These are phyloP conservation scores for Tanytarsus gracilentus DNA, from an alignment of 2,888 invertebrate species.

Conservation along the genomic window DNA sequence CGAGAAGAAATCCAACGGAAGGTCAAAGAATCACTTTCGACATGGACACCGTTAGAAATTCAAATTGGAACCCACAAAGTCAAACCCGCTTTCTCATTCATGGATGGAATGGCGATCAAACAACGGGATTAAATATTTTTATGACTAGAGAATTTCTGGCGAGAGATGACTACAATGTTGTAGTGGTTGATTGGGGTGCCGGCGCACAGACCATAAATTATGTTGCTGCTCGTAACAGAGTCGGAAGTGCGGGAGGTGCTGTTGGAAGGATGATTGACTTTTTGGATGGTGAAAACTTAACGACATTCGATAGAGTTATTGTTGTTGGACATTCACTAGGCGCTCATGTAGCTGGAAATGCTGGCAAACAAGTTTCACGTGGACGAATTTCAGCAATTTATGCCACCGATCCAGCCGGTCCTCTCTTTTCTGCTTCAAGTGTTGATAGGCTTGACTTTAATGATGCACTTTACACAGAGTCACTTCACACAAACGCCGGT, in stretches of 20 bases:
- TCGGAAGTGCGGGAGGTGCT: conserved; percentile 34
- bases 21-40: conserved; percentile 30
- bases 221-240: conserved; percentile 45
- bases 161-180: conserved; percentile 49
- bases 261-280: conserved; percentile 33
- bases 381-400: conserved; percentile 48
- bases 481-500: conserved; percentile 39
- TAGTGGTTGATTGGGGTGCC: conserved; percentile 37
- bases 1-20: conserved; percentile 33
- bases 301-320: background rate
- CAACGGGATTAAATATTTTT: conserved; percentile 38
- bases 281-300: background rate
- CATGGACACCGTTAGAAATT: background rate
- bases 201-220: conserved; percentile 43
- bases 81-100: conserved; percentile 42
- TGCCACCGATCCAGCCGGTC: conserved; percentile 36
- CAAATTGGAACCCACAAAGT: background rate
- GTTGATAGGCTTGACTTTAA: conserved; percentile 34
- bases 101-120: conserved; percentile 51
- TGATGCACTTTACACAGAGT: conserved; percentile 39
- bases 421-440: conserved; percentile 33
- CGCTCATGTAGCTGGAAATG: conserved; percentile 49
- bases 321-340: conserved; percentile 50
- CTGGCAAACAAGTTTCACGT: conserved; percentile 48
- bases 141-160: conserved; percentile 45